Evolutionary conservation across 2,113 vertebrate genomes (phyloP), one percentile per base, ranked within the genome.

Genomic region (Rhabdomys dilectus): DNA sequence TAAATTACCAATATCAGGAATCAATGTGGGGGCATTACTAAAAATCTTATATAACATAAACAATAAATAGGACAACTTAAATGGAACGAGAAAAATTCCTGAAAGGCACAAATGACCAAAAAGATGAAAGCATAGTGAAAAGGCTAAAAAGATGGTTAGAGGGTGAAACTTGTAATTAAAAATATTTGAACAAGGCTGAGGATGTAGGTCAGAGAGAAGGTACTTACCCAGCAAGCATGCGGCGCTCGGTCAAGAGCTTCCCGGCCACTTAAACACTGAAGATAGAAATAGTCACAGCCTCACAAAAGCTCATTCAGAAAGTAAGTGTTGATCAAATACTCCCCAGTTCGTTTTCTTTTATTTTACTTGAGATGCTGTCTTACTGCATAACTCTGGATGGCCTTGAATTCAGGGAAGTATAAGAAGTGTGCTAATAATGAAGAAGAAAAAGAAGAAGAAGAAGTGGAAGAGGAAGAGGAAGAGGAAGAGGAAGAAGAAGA

Each of bases 91-190:
- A 88, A 81, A 90, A 31, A 3, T 42, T 95, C 19, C 77, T 72
- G 26, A 82, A 96, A 72, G 12, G 5, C 21, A 45, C 17, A 80
- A 75, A 91, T 68, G 56, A 88, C 15, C 36, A 95, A 96, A 77
- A 42, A 11, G 22, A 86, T 66, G 60, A 34, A 48, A 90, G 95
- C 70, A 81, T 77, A 89, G 51, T 60, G 89, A 60, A 96, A 94
- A 72, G 22, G 7, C 2, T 85, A 29, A 60, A 75, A 39, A 80
- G 29, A 45, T 16, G 10, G 75, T 60, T 78, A 73, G 78, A 82
- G 45, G 62, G 85, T 86, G 75, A 89, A 92, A 68, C 76, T 92
- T 4, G 60, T 36, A 87, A 90, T 92, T 73, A 48, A 91, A 96
- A 93, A 22, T 88, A 60, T 78, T 87, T 89, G n/a, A 76, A 53